Base-by-base conservation (phyloP, 2,888 invertebrate species). In the Buathra laborator region DNA sequence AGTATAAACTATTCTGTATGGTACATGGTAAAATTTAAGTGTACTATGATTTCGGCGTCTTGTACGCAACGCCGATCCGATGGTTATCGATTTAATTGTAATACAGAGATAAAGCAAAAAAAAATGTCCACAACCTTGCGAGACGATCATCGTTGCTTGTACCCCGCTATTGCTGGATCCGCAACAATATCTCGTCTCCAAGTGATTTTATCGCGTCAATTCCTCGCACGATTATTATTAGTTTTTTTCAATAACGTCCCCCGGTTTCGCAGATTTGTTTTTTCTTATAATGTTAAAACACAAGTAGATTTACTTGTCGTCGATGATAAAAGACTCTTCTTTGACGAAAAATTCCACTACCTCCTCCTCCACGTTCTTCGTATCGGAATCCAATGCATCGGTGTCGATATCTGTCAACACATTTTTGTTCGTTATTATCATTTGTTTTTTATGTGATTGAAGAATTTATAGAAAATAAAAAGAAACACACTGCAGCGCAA, bases 301-400 rank as follows among this genome's bases (percentile, higher is more conserved):
- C 81, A 19, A 48, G 81, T 2, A 10, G n/a, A 16, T 89, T 92
- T 97, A 97, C 85, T 93, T 93, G 56, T 92, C 92, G 95, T 97
- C 97, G 93, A 97, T 95, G 89, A 96, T 94, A 24, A 96, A 97
- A 92, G 96, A 96, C 96, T 99, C 99, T 95, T 99, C 98, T 96
- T 99, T 99, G 94, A 99, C 96, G 95, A 99, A 98, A 97, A 99
- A 99, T 97, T 99, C 99, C 92, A 99, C 97, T 93, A 97, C 95
- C 95, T 99, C 99, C 94, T 99, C 99, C 94, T 98, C 98, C 91
- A 98, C 96, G 94, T 98, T 98, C 90, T 96, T 96, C 74, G 96
- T 95, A 92, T 98, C 98, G 75, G 97, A 97, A 93, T 98, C 97
- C 90, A 98, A 94, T 93, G 97, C 97, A 94, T 99, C 99, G n/a